Conservation (phyloP, 2,888 invertebrate species). For the Trichopria drosophilae region DNA sequence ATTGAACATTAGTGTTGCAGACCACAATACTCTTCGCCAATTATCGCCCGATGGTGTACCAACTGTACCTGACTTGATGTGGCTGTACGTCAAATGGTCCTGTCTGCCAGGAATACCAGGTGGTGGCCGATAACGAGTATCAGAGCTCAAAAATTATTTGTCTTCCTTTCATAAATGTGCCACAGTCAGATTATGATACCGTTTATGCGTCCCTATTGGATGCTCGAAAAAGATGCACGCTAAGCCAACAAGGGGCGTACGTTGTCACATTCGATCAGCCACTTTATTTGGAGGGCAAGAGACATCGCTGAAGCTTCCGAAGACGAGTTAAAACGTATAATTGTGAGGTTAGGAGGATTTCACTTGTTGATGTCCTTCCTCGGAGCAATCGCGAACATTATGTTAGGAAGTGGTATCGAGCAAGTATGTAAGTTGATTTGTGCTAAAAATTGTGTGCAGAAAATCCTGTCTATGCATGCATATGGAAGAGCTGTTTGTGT, state of each 20-base stretch:
- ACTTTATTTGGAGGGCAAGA: background rate
- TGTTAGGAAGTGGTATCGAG: conserved; percentile 4
- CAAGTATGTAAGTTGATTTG: background rate
- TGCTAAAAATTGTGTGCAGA: no score
- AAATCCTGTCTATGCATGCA: conserved; percentile 25
- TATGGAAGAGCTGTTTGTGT: conserved; percentile 11
- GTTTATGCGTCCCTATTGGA: no score
- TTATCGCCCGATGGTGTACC: no score
- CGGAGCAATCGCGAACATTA: background rate
- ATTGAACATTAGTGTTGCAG: background rate
- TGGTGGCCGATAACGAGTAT: background rate
- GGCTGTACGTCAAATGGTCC: background rate
- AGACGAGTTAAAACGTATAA: no score
- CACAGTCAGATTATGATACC: conserved; percentile 13
- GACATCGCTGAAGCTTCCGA: conserved; percentile 1
- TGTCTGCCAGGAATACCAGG: conserved; percentile 3
- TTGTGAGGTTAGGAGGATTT: background rate
- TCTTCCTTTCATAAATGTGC: conserved; percentile 29
- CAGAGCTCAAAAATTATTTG: no score
- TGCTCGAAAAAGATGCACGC: no score
- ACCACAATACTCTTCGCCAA: background rate
- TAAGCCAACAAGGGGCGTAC: no score
- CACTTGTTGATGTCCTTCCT: background rate
- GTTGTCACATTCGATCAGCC: no score
- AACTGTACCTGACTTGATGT: no score